A percentile compares a stretch with the other conserved stretches of the same genome.
Conservation (phyloP, 1,140 invertebrate genomes). For the Drosophila jambulina region DNA sequence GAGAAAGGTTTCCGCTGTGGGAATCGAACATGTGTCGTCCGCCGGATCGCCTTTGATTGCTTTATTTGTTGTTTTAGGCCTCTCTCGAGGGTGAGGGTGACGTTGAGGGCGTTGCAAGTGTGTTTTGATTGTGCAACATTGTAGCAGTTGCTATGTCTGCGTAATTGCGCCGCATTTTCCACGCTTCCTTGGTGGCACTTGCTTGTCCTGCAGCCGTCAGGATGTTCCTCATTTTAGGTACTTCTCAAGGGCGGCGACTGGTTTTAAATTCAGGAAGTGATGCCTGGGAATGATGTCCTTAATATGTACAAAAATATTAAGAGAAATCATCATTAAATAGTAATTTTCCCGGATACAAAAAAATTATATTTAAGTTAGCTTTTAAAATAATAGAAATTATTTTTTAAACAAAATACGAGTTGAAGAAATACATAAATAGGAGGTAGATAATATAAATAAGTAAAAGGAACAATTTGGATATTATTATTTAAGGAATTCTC, state of each 20-base stretch:
- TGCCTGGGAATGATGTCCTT: constrained; percentile 3
- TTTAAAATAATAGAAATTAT: no score
- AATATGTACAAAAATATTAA: not conserved
- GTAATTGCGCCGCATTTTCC: constrained; percentile 72
- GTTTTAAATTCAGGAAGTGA: constrained; percentile 31
- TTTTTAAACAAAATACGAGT: no score
- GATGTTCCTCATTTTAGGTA: constrained; percentile 63
- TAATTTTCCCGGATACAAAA: no score
- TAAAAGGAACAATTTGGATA: not conserved
- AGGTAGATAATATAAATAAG: not conserved
- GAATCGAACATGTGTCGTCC: constrained; percentile 73
- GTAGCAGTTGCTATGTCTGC: constrained; percentile 29
- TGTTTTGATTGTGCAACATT: constrained; percentile 73
- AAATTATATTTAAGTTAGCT: not conserved
- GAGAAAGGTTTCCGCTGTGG: constrained; percentile 75
- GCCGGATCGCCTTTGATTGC: constrained; percentile 67
- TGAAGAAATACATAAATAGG: not conserved
- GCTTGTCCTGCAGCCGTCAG: constrained; percentile 51
- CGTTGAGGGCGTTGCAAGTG: constrained; percentile 73
- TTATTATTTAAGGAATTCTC: no score
- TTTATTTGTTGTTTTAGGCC: constrained; percentile 83
- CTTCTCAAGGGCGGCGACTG: constrained; percentile 21
- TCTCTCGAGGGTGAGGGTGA: constrained; percentile 5
- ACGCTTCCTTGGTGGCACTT: constrained; percentile 76
- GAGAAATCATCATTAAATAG: not conserved